phyloP scores from a whole-genome alignment of 2,113 vertebrate genomes.

The Eulemur macaco region DNA sequence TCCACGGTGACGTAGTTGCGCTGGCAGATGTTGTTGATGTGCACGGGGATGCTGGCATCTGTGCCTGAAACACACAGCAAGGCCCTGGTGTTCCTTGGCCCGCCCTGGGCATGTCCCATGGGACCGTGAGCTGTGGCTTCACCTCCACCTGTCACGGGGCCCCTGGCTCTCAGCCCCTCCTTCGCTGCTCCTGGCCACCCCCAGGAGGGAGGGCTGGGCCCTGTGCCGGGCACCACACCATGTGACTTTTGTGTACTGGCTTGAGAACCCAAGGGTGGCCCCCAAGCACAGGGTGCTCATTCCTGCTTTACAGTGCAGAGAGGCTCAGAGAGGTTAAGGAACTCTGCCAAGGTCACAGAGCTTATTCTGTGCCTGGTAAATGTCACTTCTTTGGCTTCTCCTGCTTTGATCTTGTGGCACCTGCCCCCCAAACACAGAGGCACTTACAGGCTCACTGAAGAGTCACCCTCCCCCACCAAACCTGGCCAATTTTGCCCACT shows the following conservation, averaged over 20 bases:
- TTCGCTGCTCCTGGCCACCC: neutral
- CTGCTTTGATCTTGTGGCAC: neutral
- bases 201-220: neutral
- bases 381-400: neutral
- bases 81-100: neutral
- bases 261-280: neutral
- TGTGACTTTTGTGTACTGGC: neutral
- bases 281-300: neutral
- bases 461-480: neutral
- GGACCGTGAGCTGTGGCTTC: neutral
- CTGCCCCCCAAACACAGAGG: accelerated
- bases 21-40: conserved; percentile 98
- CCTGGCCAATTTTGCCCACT: neutral
- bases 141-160: neutral
- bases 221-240: accelerated
- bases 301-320: neutral
- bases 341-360: neutral
- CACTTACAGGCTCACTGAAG: neutral
- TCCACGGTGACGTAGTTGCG: conserved; percentile 97
- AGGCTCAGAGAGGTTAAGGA: neutral
- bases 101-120: neutral
- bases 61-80: conserved; percentile 87
- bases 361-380: neutral
- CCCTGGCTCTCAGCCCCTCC: neutral
- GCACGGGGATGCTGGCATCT: conserved; percentile 98